Evolutionary conservation across 2,797 vertebrate species (phyloP).

Genomic region (Bovichtus variegatus): DNA sequence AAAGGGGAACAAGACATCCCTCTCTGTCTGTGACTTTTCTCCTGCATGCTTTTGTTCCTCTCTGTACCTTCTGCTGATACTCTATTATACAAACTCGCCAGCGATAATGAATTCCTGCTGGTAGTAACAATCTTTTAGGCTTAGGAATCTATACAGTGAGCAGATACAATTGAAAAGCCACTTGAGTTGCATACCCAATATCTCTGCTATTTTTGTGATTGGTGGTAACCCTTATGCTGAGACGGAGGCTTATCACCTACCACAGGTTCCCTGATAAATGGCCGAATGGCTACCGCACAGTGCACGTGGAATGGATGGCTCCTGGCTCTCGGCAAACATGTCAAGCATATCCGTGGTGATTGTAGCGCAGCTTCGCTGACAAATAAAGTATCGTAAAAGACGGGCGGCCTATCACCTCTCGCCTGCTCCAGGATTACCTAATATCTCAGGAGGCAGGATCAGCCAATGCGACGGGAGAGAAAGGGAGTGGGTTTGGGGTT

Average conservation of each 20-base stretch:
- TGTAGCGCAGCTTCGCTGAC: conserved; percentile 37
- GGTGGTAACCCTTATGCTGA: conserved; percentile 54
- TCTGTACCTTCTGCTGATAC: conserved; percentile 27
- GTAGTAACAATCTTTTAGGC: conserved; percentile 4
- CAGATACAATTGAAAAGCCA: conserved; percentile 32
- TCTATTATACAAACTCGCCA: conserved; percentile 31
- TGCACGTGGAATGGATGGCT: conserved; percentile 46
- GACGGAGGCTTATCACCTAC: conserved; percentile 66
- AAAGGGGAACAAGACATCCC: conserved; percentile 59
- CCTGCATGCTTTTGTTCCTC: conserved; percentile 39
- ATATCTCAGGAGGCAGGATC: conserved; percentile 71
- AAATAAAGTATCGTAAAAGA: conserved; percentile 53
- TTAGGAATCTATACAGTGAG: conserved; percentile 14
- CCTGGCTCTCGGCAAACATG: conserved; percentile 60
- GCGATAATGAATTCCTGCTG: conserved; percentile 20
- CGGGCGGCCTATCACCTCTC: conserved; percentile 57
- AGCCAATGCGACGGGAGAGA: conserved; percentile 20
- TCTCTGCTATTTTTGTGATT: conserved; percentile 51
- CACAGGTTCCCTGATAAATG: conserved; percentile 63
- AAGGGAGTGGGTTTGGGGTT: conserved; percentile 13
- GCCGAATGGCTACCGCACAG: conserved; percentile 52
- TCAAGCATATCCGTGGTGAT: conserved; percentile 64
- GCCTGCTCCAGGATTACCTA: conserved; percentile 69
- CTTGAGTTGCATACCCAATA: conserved; percentile 42
- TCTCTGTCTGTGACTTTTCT: conserved; percentile 47